These are phyloP conservation scores for Lacerta agilis DNA, from an alignment of 2,797 vertebrate species.

Conservation along the genomic window DNA sequence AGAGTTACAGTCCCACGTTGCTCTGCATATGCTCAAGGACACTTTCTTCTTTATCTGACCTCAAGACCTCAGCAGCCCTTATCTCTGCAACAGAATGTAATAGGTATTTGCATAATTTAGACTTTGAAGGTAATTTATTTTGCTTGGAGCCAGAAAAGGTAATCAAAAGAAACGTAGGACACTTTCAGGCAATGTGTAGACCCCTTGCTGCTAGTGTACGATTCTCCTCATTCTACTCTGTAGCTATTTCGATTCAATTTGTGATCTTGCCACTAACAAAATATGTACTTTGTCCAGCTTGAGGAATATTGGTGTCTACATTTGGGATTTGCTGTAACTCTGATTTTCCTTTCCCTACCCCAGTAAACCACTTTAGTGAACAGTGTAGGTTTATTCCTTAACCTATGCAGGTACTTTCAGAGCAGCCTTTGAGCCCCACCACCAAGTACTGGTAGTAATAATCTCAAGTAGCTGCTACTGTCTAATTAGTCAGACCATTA, in stretches of 20 bases:
- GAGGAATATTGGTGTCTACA: no score
- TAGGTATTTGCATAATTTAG: neutral
- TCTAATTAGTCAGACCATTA: no score
- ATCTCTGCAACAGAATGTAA: neutral
- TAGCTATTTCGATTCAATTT: neutral
- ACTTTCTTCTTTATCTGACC: neutral
- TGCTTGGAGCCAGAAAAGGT: no score
- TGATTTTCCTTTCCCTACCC: neutral
- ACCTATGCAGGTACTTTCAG: no score
- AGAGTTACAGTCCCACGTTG: no score
- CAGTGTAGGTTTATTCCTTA: no score
- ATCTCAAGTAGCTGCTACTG: no score
- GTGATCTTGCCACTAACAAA: neutral
- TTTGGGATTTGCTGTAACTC: no score
- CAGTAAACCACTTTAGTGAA: no score
- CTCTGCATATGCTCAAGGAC: neutral
- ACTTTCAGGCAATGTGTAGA: neutral
- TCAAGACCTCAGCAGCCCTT: neutral
- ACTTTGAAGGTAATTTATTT: neutral
- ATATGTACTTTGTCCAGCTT: neutral
- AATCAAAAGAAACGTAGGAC: no score
- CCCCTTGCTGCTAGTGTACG: neutral
- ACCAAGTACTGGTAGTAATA: neutral
- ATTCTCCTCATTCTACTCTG: neutral
- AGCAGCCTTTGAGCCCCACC: neutral